Percentiles rank a stretch among this genome's conserved stretches.
phyloP scores from a whole-genome alignment of 1,140 invertebrate species.

The Parasteatoda tepidariorum region DNA sequence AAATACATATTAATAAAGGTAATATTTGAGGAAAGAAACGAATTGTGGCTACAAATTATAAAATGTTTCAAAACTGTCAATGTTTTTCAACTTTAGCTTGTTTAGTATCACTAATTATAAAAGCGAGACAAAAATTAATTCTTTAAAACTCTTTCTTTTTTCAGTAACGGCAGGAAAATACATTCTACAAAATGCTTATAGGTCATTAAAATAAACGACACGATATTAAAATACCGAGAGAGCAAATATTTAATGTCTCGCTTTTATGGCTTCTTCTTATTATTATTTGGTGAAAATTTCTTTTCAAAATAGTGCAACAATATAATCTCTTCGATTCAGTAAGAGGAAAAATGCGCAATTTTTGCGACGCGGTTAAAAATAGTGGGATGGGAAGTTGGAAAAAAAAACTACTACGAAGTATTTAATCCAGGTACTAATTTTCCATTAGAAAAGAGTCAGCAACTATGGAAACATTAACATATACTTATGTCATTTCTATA shows the following conservation, averaged over 20 bases:
- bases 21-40: too few species aligned
- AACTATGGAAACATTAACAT: too few species aligned
- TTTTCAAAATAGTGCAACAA: conserved; percentile 14
- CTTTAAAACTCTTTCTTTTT: too few species aligned
- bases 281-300: conserved; percentile 29
- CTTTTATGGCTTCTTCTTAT: conserved; percentile 52
- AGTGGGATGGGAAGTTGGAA: conserved; percentile 1
- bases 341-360: conserved; percentile 18
- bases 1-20: too few species aligned
- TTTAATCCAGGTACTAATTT: conserved; percentile 49
- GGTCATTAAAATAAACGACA: conserved; percentile 52
- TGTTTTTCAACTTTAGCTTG: too few species aligned
- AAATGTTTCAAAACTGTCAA: too few species aligned
- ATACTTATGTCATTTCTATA: neutral
- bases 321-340: conserved; percentile 44
- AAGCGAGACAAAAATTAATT: too few species aligned
- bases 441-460: conserved; percentile 30
- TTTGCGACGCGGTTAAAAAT: conserved; percentile 22
- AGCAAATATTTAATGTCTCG: conserved; percentile 49
- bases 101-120: too few species aligned
- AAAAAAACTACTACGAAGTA: conserved; percentile 30
- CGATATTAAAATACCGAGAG: conserved; percentile 46
- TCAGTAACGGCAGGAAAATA: too few species aligned
- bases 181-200: conserved; percentile 48
- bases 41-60: too few species aligned